Evolutionary conservation across 2,888 invertebrate species (phyloP), one percentile per base, ranked within the genome.

Genomic region (Campaea margaritaria): DNA sequence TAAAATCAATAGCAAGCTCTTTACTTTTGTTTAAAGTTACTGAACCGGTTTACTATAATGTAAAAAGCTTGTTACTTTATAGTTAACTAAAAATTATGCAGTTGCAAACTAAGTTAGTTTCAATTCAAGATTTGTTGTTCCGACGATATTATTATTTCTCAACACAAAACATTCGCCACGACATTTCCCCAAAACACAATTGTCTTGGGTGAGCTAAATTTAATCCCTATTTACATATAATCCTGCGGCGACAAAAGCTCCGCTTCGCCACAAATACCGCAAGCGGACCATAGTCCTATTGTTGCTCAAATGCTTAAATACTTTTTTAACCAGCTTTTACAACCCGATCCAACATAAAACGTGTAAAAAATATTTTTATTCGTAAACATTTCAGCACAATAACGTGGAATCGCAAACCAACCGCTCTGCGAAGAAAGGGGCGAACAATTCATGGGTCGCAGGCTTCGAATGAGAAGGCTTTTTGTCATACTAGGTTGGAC

Each of bases 361-460:
- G 14, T 15, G 4, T 21, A 48, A 54, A 55, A 43, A 46, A 55
- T 47, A 67, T 72, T 69, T 70, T 66, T 62, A 61, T 45, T 58
- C 44, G 61, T 69, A 73, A 75, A 74, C 69, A 74, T 79, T 74
- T 58, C 63, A 62, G 72, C 67, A 79, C 73, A 75, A 77, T 72
- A 74, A 71, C 69, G 74, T 64, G 67, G 62, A 67, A 72, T 72
- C 68, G 65, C 28, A 72, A 75, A 73, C 71, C 71, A 67, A 71
- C 73, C 75, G 75, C 70, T 12, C 68, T 65, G 65, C 69, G 74
- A 73, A 73, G 77, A 73, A 68, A 73, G 65, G 74, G 72, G 73
- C 73, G 69, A 69, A 71, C 76, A 72, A 76, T 83, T 85, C 76
- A 84, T 83, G 83, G 85, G 76, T 80, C 79, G 77, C 63, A 64